Percentiles rank a stretch among this genome's conserved stretches.
phyloP scores from a whole-genome alignment of 2,888 invertebrate genomes.

The Therioaphis trifolii region DNA sequence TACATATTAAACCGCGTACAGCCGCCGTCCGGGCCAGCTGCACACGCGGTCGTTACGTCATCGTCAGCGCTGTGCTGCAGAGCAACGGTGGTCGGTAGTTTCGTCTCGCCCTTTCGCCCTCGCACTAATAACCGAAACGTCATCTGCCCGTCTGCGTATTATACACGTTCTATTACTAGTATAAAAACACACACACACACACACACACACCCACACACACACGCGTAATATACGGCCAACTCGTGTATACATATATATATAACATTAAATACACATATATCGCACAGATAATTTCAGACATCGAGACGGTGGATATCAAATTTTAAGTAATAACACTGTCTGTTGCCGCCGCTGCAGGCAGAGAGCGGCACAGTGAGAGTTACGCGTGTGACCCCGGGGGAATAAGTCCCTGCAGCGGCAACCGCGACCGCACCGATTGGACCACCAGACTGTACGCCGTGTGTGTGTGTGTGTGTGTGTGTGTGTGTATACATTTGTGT shows the following conservation, averaged over 20 bases:
- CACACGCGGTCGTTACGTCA: background rate
- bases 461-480: background rate
- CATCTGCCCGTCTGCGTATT: background rate
- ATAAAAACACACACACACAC: too few relatives aligned
- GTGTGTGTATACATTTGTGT: background rate
- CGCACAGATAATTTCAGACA: background rate
- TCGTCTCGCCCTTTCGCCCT: background rate
- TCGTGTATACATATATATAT: background rate
- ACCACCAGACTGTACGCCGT: too few relatives aligned
- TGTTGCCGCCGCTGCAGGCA: background rate
- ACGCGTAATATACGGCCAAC: background rate
- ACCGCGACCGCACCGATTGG: background rate
- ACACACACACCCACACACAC: background rate
- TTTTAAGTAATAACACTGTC: conserved; percentile 8
- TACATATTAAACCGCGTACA: too few relatives aligned
- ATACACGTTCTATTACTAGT: too few relatives aligned
- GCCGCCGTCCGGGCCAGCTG: too few relatives aligned
- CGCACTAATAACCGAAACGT: background rate
- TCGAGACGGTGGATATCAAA: conserved; percentile 18
- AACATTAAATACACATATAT: background rate
- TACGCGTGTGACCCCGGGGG: conserved; percentile 7
- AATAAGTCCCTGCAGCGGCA: conserved; percentile 25
- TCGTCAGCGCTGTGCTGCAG: background rate
- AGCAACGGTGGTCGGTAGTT: too few relatives aligned
- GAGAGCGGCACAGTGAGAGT: background rate